Percentiles rank a stretch among this genome's conserved stretches.
Evolutionary conservation across 2,888 invertebrate species (phyloP).

Genomic region (Melanophora roralis): DNA sequence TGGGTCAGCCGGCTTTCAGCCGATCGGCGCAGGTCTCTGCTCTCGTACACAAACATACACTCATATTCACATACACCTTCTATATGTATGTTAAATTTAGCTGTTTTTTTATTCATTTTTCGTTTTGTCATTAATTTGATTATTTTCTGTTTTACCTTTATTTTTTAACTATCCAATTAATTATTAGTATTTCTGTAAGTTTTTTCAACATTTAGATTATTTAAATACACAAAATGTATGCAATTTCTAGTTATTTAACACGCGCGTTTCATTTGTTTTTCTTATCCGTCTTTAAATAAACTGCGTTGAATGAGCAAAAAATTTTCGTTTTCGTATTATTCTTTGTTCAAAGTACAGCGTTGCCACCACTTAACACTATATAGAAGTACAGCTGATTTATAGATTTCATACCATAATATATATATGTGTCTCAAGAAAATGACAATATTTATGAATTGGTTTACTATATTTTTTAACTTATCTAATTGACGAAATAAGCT

Average conservation of each 20-base stretch:
- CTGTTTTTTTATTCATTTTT: slow-evolving; percentile 12
- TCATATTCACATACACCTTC: background rate
- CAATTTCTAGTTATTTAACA: slow-evolving; percentile 52
- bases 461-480: too few species aligned
- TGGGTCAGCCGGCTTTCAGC: too few species aligned
- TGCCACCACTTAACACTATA: too few species aligned
- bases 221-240: background rate
- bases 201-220: slow-evolving; percentile 8
- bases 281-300: slow-evolving; percentile 56
- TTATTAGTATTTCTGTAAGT: background rate
- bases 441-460: too few species aligned
- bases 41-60: background rate
- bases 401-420: too few species aligned
- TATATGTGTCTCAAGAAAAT: too few species aligned
- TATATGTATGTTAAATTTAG: slow-evolving; percentile 12
- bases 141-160: slow-evolving; percentile 13
- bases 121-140: slow-evolving; percentile 6
- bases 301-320: slow-evolving; percentile 47
- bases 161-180: slow-evolving; percentile 32
- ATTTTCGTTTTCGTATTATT: slow-evolving; percentile 28
- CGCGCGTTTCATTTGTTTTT: slow-evolving; percentile 47
- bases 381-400: too few species aligned
- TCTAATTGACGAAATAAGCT: too few species aligned
- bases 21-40: too few species aligned
- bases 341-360: slow-evolving; percentile 27